phyloP scores from a whole-genome alignment of 2,113 vertebrate species.

The Atractosteus spatula region DNA sequence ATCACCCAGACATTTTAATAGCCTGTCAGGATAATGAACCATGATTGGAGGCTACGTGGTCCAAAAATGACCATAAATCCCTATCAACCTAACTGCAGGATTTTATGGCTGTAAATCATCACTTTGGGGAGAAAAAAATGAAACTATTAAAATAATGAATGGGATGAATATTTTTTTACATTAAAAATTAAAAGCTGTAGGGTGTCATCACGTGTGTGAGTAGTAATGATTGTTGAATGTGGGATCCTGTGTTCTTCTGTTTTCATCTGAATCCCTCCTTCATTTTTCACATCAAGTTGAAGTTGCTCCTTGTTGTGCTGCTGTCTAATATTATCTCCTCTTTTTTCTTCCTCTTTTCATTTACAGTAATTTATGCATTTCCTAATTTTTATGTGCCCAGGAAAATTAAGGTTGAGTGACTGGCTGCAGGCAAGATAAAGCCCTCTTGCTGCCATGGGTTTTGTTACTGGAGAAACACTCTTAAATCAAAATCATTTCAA shows the following conservation, averaged over 20 bases:
- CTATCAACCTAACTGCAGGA: conserved; percentile 36
- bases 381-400: background rate
- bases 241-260: conserved; percentile 20
- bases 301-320: background rate
- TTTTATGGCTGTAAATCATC: conserved; percentile 45
- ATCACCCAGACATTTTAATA: conserved; percentile 45
- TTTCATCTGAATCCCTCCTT: background rate
- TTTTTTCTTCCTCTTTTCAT: background rate
- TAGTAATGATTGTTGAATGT: conserved; percentile 35
- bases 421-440: too few relatives aligned
- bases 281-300: background rate
- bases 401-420: too few relatives aligned
- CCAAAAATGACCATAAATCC: conserved; percentile 50
- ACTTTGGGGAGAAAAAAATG: conserved; percentile 40
- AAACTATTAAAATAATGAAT: conserved; percentile 54
- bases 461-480: too few relatives aligned
- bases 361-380: background rate
- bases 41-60: conserved; percentile 45
- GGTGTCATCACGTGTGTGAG: conserved; percentile 39
- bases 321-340: background rate
- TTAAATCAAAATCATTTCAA: too few relatives aligned
- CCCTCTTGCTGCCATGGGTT: too few relatives aligned
- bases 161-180: conserved; percentile 50
- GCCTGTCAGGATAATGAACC: conserved; percentile 46
- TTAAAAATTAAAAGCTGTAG: conserved; percentile 47